These are phyloP conservation scores for Drosophila sturtevanti DNA, from an alignment of 1,140 invertebrate genomes.

Conservation along the genomic window DNA sequence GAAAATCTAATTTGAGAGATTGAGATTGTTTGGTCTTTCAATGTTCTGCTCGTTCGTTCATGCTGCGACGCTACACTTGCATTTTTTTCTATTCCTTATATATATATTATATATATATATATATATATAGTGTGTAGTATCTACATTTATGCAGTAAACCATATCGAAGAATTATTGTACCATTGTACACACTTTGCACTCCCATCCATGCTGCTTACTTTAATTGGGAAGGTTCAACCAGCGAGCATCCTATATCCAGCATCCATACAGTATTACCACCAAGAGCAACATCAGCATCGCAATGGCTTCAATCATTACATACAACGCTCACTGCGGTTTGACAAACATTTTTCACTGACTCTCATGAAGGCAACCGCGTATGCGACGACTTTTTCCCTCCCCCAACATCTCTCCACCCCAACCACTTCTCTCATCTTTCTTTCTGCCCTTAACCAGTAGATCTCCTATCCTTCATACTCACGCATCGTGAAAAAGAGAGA, in stretches of 20 bases:
- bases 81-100: conserved; percentile 32
- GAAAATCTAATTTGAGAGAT: conserved; percentile 82
- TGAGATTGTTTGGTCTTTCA: conserved; percentile 82
- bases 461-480: neutral
- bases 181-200: conserved; percentile 40
- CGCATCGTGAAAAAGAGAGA: neutral
- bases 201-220: conserved; percentile 64
- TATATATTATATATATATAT: conserved; percentile 7
- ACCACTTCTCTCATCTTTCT: conserved; percentile 10
- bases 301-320: conserved; percentile 77
- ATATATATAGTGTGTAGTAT: conserved; percentile 9
- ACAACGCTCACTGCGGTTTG: conserved; percentile 76
- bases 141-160: conserved; percentile 57
- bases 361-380: conserved; percentile 55
- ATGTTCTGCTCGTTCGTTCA: conserved; percentile 69
- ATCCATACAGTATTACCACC: conserved; percentile 32
- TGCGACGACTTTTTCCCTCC: conserved; percentile 12
- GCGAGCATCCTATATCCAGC: conserved; percentile 27
- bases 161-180: conserved; percentile 76
- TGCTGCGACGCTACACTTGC: conserved; percentile 76
- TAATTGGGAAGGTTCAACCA: conserved; percentile 63
- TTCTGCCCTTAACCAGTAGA: conserved; percentile 14
- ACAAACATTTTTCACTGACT: conserved; percentile 79
- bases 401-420: no score
- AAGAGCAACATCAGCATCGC: conserved; percentile 59